A percentile compares a stretch with the other conserved stretches of the same genome.
These are phyloP conservation scores for Mongoloraphidia duomilia DNA, from an alignment of 2,888 invertebrate genomes.

Conservation along the genomic window DNA sequence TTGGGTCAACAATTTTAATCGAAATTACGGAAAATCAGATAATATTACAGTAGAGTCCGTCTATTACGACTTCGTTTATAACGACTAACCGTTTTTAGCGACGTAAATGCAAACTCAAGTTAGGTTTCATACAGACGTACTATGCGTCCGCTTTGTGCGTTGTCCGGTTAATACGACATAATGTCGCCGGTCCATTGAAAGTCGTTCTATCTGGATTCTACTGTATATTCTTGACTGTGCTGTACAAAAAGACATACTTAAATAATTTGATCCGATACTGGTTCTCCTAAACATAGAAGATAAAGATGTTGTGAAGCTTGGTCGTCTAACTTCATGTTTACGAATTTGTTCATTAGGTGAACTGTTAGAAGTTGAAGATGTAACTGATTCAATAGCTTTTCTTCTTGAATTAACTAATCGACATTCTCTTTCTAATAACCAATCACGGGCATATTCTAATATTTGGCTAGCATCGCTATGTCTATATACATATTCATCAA, in stretches of 20 bases:
- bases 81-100: too few relatives aligned
- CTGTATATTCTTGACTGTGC: too few relatives aligned
- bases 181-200: too few relatives aligned
- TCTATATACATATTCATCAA: conserved; percentile 60
- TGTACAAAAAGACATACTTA: not conserved
- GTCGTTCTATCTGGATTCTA: too few relatives aligned
- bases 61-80: too few relatives aligned
- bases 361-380: conserved; percentile 21
- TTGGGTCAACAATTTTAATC: too few relatives aligned
- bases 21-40: too few relatives aligned
- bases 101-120: too few relatives aligned
- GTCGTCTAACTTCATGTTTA: conserved; percentile 53
- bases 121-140: too few relatives aligned
- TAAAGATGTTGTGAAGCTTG: conserved; percentile 60
- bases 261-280: conserved; percentile 21
- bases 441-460: conserved; percentile 63
- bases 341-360: conserved; percentile 34
- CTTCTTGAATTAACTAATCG: conserved; percentile 54
- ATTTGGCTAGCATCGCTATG: conserved; percentile 44
- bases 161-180: too few relatives aligned
- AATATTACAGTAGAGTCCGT: too few relatives aligned
- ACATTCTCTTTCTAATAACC: conserved; percentile 66
- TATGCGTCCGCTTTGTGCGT: too few relatives aligned
- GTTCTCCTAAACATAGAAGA: conserved; percentile 61
- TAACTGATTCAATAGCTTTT: conserved; percentile 36